Percentiles rank a stretch among this genome's conserved stretches.
These are phyloP conservation scores for Nycticorax nycticorax DNA, from an alignment of 2,113 vertebrate species.

Conservation along the genomic window DNA sequence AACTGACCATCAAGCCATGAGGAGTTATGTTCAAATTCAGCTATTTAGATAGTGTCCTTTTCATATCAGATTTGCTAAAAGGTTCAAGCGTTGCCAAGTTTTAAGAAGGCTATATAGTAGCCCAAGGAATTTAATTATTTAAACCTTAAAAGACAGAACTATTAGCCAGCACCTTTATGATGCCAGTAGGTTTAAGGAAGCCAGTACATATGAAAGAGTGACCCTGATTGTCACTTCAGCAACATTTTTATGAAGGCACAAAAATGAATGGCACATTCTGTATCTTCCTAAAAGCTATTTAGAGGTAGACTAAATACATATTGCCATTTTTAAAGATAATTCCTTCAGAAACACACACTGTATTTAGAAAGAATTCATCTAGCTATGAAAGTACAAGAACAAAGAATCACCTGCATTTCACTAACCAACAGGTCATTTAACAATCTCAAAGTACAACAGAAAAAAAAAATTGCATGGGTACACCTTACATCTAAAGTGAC, in stretches of 20 bases:
- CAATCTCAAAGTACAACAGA: neutral
- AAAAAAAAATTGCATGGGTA: neutral
- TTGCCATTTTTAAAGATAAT: neutral
- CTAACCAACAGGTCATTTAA: neutral
- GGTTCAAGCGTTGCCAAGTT: neutral
- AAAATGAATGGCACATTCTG: neutral
- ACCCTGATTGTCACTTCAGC: neutral
- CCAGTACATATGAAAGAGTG: neutral
- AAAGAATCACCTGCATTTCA: neutral
- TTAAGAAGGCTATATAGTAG: neutral
- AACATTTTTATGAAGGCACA: neutral
- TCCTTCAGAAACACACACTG: neutral
- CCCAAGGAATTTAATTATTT: slow-evolving; percentile 10
- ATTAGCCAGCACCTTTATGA: neutral
- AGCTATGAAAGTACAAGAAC: neutral
- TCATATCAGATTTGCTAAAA: neutral
- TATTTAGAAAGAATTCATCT: neutral
- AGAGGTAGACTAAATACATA: neutral
- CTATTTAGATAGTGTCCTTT: neutral
- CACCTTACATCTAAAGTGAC: neutral
- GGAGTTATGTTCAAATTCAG: neutral
- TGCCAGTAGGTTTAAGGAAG: neutral
- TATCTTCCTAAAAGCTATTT: neutral
- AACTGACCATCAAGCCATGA: neutral
- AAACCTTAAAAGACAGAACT: slow-evolving; percentile 14